Evolutionary conservation across 64 coral and sea anemone species (phyloP), one percentile per base, ranked within the genome.

Genomic region (Montipora foliosa): DNA sequence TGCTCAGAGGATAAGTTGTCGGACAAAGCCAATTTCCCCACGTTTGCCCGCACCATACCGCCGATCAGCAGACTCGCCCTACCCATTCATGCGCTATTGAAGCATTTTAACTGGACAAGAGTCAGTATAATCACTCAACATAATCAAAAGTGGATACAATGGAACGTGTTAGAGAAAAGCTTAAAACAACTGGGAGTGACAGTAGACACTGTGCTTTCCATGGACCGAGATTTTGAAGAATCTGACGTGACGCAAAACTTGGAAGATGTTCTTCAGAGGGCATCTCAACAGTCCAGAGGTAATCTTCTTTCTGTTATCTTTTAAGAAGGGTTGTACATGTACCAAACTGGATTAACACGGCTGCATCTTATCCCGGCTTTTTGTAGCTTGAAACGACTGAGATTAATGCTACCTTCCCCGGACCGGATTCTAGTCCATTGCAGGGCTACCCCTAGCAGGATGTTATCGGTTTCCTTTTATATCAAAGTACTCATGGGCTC

Each of bases 1-100:
- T 93, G 92, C 51, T 80, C 4, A 11, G 49, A 93, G 29, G 61
- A 78, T 4, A 62, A 11, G 17, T 74, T 88, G 3, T 93, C 92
- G 6, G 76, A 93, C 47, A 93, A 93, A 70, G 53, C 15, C 1
- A 25, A 70, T 52, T 93, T 67, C 16, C 85, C 92, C 2, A 93
- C 92, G 8, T 93, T 93, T 77, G 60, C 76, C n/a, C 85, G 92
- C 49, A 93, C 92, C 46, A 80, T 88, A 25, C 92, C 92, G 50
- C 59, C 92, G 5, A 93, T 79, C 64, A 88, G 67, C 77, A 78
- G 81, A 67, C 75, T 93, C 12, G 76, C 76, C 24, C 24, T n/a
- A 50, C 92, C 75, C 0, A 17, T 93, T 22, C 74, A 55, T 70
- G 87, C 62, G 53, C 61, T 93, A 50, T 73, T 93, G 78, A 29